Conservation (phyloP, 2,113 vertebrate species). For the Larimichthys crocea region DNA sequence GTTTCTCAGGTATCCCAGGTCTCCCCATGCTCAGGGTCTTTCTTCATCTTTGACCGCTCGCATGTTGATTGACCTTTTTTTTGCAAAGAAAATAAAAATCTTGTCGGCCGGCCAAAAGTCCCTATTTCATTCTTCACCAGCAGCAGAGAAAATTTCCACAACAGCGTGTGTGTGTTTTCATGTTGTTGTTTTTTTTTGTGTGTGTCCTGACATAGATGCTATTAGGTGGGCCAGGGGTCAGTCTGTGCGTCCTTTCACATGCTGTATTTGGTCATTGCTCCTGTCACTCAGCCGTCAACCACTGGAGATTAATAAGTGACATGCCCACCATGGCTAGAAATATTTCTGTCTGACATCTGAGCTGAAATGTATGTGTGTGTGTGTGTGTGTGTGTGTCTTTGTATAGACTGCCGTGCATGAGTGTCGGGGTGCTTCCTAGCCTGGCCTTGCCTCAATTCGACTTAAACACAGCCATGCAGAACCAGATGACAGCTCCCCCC, state of each 20-base stretch:
- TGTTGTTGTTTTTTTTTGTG: neutral
- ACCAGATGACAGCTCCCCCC: constrained; percentile 78
- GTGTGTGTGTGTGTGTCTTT: constrained; percentile 13
- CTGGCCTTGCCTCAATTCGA: constrained; percentile 52
- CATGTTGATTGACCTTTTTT: too few species aligned
- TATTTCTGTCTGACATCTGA: constrained; percentile 63
- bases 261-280: constrained; percentile 62
- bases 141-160: too few species aligned
- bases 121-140: too few species aligned
- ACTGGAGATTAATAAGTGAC: constrained; percentile 79
- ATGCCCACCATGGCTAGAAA: constrained; percentile 66
- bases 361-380: constrained; percentile 19
- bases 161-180: constrained; percentile 2
- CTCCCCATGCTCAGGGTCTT: too few species aligned
- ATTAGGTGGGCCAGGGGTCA: constrained; percentile 29
- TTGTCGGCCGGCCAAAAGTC: too few species aligned
- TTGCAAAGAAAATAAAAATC: too few species aligned
- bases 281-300: constrained; percentile 71
- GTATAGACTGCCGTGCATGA: constrained; percentile 3
- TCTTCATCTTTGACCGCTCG: too few species aligned
- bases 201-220: constrained; percentile 13
- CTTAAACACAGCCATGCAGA: constrained; percentile 77
- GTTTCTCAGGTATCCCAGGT: too few species aligned
- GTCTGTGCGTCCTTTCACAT: constrained; percentile 64
- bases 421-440: constrained; percentile 14